Base-by-base conservation (phyloP, 1,140 invertebrate species). In the Pachypeltis micranthus region DNA sequence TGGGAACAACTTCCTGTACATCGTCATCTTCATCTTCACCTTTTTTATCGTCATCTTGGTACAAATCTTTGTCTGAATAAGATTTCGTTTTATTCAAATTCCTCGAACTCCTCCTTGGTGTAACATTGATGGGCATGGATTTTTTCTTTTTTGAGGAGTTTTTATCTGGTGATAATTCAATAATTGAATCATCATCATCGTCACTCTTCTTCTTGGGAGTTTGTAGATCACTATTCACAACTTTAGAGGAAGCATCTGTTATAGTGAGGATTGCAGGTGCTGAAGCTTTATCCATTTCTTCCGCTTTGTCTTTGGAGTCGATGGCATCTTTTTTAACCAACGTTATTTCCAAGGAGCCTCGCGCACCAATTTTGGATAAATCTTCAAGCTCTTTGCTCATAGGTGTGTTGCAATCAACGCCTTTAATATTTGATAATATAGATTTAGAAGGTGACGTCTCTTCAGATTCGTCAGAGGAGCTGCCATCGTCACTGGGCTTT, bases 61-160 rank as follows among this genome's bases (percentile, higher is more conserved):
- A 78, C 19, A 80, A 80, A 56, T 82, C 80, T 69, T 80, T 78
- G 61, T 83, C 80, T 57, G 77, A 75, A 65, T 83, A 84, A 66
- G 77, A 79, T 67, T 81, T 83, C n/a, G 80, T 70, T 68, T 76
- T 77, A 69, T 83, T 83, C 27, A 84, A 76, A 67, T 81, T 82
- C 56, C 83, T 75, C 66, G 80, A 81, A 71, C 82, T 84, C 63
- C 83, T 75, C 63, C 83, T 72, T 1, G 83, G 77, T 21, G 77
- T 80, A 62, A 81, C 73, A 59, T 69, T 77, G 59, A 72, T 71
- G 60, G 77, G 71, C 66, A 75, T 74, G 39, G 74, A 60, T 29
- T 72, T 68, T 63, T 77, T 76, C n/a, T 74, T 73, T 23, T 65
- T 65, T 61, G 78, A 76, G 44, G 60, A 60, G 28, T 74, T 77